phyloP scores from a whole-genome alignment of 2,113 vertebrate species.

The Dipodomys ordii region DNA sequence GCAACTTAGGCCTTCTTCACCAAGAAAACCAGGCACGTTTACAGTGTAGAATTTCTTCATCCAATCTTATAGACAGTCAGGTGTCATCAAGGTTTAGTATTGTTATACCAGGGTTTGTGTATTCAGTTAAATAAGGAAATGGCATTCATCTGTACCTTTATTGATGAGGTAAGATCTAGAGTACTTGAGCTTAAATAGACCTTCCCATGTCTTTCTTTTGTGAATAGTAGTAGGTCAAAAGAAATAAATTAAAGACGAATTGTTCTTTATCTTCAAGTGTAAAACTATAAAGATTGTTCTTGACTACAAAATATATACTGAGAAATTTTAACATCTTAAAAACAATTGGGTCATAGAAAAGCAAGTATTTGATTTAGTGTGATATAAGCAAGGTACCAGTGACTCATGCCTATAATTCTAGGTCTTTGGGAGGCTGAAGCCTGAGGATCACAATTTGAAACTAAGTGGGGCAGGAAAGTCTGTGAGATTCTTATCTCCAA shows the following conservation, averaged over 20 bases:
- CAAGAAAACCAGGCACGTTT: background rate
- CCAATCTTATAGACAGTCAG: background rate
- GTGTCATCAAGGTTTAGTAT: background rate
- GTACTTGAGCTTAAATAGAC: conserved; percentile 1
- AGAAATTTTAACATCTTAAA: background rate
- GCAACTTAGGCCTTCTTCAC: background rate
- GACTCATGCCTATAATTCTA: too few relatives aligned
- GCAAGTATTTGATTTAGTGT: background rate
- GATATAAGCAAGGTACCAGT: background rate
- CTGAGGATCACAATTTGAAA: too few relatives aligned
- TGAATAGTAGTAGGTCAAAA: background rate
- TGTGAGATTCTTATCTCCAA: too few relatives aligned
- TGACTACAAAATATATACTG: background rate
- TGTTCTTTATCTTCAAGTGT: background rate
- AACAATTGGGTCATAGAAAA: background rate
- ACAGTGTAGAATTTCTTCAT: background rate
- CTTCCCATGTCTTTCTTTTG: background rate
- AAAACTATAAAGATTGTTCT: background rate
- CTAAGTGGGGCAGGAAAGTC: too few relatives aligned
- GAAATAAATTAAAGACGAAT: background rate
- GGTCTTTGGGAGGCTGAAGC: too few relatives aligned
- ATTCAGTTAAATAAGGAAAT: background rate
- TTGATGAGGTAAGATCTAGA: background rate
- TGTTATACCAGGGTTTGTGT: background rate
- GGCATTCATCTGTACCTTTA: conserved; percentile 3